phyloP scores from a whole-genome alignment of 1,140 invertebrate genomes.

The Anadara kagoshimensis region DNA sequence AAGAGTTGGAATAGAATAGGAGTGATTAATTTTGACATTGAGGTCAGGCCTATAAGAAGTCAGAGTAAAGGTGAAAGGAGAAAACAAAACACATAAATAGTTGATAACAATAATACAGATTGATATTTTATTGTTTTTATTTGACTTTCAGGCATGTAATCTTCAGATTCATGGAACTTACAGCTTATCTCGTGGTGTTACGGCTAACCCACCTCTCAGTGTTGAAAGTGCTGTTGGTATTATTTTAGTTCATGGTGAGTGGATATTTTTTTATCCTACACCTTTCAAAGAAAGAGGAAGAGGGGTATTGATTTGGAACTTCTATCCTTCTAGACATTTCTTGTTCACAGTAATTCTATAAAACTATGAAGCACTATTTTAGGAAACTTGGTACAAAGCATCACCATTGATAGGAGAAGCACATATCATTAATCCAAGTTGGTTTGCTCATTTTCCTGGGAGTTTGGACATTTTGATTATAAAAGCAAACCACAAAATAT shows the following conservation, averaged over 20 bases:
- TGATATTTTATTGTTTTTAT: background rate
- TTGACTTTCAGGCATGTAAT: constrained; percentile 48
- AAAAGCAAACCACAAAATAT: background rate
- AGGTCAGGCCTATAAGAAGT: too few relatives aligned
- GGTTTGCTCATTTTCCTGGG: background rate
- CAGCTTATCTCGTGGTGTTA: constrained; percentile 58
- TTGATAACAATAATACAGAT: too few relatives aligned
- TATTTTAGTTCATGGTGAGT: constrained; percentile 68
- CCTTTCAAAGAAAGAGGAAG: background rate
- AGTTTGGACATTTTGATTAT: background rate
- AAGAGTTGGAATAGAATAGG: too few relatives aligned
- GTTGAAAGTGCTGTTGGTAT: constrained; percentile 59
- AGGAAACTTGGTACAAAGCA: too few relatives aligned
- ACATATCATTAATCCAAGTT: too few relatives aligned
- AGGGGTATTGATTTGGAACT: background rate
- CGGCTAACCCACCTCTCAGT: constrained; percentile 57
- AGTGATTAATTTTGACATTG: too few relatives aligned
- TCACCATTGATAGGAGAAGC: too few relatives aligned
- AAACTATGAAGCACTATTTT: too few relatives aligned
- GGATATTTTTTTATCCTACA: background rate
- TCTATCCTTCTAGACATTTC: too few relatives aligned
- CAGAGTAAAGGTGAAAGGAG: too few relatives aligned
- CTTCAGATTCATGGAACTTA: constrained; percentile 67
- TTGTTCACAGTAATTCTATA: too few relatives aligned
- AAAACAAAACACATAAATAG: too few relatives aligned